A percentile compares a stretch with the other conserved stretches of the same genome.
These are phyloP conservation scores for Amorpha juglandis DNA, from an alignment of 2,888 invertebrate genomes.

Conservation along the genomic window DNA sequence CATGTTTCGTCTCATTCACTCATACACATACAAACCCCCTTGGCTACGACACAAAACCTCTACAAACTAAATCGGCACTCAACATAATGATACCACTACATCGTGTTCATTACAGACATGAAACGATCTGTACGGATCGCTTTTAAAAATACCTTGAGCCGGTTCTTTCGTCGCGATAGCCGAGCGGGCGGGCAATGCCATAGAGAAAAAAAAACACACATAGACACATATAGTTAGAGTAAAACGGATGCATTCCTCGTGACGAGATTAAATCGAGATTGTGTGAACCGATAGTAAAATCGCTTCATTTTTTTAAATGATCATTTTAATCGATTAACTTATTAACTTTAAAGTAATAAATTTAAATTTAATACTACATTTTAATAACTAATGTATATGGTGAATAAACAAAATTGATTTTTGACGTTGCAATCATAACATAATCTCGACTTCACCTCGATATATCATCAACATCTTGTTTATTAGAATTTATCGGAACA, in stretches of 20 bases:
- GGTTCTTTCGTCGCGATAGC: conserved; percentile 86
- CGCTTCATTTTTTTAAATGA: no score
- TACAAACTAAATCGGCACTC: conserved; percentile 73
- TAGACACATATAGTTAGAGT: conserved; percentile 86
- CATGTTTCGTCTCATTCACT: conserved; percentile 63
- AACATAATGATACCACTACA: conserved; percentile 74
- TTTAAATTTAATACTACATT: no score
- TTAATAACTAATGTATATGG: no score
- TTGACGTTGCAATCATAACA: neutral
- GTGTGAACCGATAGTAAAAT: neutral
- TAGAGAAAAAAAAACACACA: conserved; percentile 89
- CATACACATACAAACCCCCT: conserved; percentile 80
- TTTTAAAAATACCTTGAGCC: conserved; percentile 79
- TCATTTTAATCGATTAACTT: no score
- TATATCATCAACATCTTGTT: conserved; percentile 33
- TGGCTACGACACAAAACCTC: conserved; percentile 83
- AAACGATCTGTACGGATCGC: conserved; percentile 45
- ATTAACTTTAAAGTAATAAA: no score
- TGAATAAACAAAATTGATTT: no score
- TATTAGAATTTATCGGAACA: conserved; percentile 42
- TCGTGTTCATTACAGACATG: conserved; percentile 48
- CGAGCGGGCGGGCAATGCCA: conserved; percentile 87
- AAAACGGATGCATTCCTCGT: conserved; percentile 80
- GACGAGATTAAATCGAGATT: conserved; percentile 20
- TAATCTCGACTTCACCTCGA: conserved; percentile 21